Percentiles rank a stretch among this genome's conserved stretches.
Evolutionary conservation across 2,888 invertebrate genomes (phyloP).

Genomic region (Orthonevra nobilis): DNA sequence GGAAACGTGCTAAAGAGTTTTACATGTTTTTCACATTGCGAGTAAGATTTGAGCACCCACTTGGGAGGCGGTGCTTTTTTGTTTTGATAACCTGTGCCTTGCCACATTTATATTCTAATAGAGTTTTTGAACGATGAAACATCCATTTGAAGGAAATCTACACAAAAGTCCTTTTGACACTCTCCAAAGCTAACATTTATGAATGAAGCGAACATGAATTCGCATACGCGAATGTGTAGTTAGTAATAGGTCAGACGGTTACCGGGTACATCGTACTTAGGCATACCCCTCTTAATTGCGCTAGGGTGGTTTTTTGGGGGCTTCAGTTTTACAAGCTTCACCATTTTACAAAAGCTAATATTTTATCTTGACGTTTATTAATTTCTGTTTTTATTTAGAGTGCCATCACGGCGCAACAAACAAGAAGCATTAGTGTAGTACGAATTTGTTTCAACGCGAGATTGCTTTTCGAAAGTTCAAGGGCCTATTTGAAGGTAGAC

Average conservation of each 20-base stretch:
- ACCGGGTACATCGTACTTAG: background rate
- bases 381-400: no score
- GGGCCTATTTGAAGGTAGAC: no score
- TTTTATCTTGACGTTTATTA: no score
- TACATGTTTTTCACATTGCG: slow-evolving; percentile 41
- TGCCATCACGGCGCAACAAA: no score
- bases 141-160: slow-evolving; percentile 19
- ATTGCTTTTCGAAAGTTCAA: no score
- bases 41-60: slow-evolving; percentile 35
- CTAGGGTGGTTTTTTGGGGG: no score
- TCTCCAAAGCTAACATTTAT: slow-evolving; percentile 6
- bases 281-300: background rate
- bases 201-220: slow-evolving; percentile 3
- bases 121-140: slow-evolving; percentile 42
- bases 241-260: slow-evolving; percentile 1
- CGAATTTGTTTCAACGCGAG: no score
- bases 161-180: slow-evolving; percentile 25
- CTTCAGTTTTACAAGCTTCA: no score
- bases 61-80: slow-evolving; percentile 32
- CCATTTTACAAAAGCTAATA: no score
- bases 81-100: no score
- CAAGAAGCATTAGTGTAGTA: no score
- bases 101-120: slow-evolving; percentile 40
- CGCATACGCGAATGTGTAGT: background rate
- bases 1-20: slow-evolving; percentile 57